Conservation (phyloP, 2,113 vertebrate genomes). For the Sapayoa aenigma region DNA sequence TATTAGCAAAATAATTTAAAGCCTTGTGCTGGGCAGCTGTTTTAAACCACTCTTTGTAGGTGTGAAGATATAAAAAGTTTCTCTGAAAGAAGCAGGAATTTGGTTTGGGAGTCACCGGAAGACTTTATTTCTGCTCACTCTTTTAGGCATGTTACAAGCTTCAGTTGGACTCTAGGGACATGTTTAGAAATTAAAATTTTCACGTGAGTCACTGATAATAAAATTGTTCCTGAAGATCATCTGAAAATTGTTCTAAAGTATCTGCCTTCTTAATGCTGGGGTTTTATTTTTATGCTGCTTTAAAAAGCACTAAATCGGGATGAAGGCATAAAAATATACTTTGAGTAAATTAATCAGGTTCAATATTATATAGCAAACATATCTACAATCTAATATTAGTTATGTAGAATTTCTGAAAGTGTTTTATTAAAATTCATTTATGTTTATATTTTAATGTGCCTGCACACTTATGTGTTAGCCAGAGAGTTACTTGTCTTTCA, state of each 20-base stretch:
- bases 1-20: background rate
- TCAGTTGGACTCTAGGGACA: background rate
- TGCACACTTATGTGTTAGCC: background rate
- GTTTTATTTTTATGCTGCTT: slow-evolving; percentile 1
- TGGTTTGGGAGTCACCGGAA: background rate
- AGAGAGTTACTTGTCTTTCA: background rate
- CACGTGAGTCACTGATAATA: slow-evolving; percentile 25
- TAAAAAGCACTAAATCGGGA: background rate
- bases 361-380: background rate
- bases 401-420: background rate
- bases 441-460: background rate
- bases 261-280: background rate
- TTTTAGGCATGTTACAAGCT: slow-evolving; percentile 1
- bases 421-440: background rate
- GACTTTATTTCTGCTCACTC: background rate
- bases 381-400: background rate
- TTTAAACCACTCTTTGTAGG: background rate
- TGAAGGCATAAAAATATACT: slow-evolving; percentile 1
- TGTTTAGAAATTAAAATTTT: slow-evolving; percentile 53
- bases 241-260: slow-evolving; percentile 43
- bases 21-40: background rate
- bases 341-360: background rate
- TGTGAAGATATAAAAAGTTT: background rate
- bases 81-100: background rate
- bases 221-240: slow-evolving; percentile 36